phyloP scores from a whole-genome alignment of 2,888 invertebrate species.

The Ectemnius cavifrons region DNA sequence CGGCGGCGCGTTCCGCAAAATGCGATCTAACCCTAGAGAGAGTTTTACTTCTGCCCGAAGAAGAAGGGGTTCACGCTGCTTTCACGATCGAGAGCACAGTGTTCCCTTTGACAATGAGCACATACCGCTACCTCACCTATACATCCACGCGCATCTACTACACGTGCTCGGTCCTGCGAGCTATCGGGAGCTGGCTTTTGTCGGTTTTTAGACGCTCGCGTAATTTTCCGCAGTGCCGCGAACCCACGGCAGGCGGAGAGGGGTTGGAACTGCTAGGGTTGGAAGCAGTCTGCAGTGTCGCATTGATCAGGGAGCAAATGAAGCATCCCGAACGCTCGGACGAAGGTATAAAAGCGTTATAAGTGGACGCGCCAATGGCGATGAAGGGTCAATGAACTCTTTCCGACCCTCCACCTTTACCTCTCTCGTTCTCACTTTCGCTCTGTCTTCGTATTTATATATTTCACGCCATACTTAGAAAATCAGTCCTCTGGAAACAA shows the following conservation, averaged over 20 bases:
- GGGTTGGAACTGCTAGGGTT: conserved; percentile 19
- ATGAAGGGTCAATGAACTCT: conserved; percentile 45
- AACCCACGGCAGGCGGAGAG: conserved; percentile 23
- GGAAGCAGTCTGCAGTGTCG: conserved; percentile 23
- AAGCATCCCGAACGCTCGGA: conserved; percentile 42
- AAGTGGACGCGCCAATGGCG: conserved; percentile 26
- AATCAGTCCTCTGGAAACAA: conserved; percentile 10
- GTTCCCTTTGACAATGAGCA: conserved; percentile 55
- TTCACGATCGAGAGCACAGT: conserved; percentile 51
- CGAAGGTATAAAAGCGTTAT: conserved; percentile 52
- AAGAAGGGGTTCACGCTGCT: conserved; percentile 57
- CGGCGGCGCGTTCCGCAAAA: conserved; percentile 44
- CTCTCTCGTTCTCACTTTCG: too few species aligned
- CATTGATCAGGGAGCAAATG: conserved; percentile 57
- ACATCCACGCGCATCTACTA: too few species aligned
- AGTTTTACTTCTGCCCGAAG: conserved; percentile 29
- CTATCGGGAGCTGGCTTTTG: conserved; percentile 48
- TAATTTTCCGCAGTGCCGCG: conserved; percentile 57
- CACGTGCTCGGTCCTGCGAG: too few species aligned
- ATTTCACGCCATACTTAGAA: conserved; percentile 26
- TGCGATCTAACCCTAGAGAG: conserved; percentile 9
- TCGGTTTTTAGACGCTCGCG: conserved; percentile 60
- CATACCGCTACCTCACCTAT: conserved; percentile 47
- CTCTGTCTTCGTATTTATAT: conserved; percentile 21
- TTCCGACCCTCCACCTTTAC: too few species aligned